A percentile compares a stretch with the other conserved stretches of the same genome.
phyloP scores from a whole-genome alignment of 2,113 vertebrate genomes.

The Eira barbara region DNA sequence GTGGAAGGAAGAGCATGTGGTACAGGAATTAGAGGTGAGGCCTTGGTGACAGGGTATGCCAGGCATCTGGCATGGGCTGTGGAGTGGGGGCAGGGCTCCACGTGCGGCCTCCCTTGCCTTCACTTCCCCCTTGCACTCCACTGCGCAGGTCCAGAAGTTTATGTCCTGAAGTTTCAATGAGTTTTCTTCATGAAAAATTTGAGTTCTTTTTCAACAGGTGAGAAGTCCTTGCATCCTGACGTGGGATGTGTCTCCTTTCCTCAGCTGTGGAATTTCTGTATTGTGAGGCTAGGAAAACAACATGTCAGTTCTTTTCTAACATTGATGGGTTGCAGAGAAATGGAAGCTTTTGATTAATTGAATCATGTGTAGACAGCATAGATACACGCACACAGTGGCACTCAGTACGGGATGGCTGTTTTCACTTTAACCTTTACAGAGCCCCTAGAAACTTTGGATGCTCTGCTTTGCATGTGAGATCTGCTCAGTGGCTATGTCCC shows the following conservation, averaged over 20 bases:
- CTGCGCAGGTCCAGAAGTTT: not conserved
- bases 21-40: not conserved
- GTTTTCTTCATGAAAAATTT: not conserved
- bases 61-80: accelerated
- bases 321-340: not conserved
- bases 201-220: not conserved
- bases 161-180: not conserved
- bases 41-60: accelerated
- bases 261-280: not conserved
- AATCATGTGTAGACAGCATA: accelerated
- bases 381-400: not conserved
- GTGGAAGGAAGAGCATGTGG: accelerated
- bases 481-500: not conserved
- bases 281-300: not conserved
- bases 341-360: not conserved
- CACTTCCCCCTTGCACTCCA: accelerated
- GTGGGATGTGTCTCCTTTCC: too few relatives aligned
- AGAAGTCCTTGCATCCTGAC: not conserved
- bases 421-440: not conserved
- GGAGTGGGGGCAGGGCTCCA: too few relatives aligned
- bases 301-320: not conserved
- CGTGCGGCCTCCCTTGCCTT: accelerated
- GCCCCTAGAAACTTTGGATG: not conserved
- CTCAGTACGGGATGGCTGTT: too few relatives aligned
- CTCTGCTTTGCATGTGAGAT: not conserved